Base-by-base conservation (phyloP, 2,888 invertebrate genomes). In the Lepidocyrtinus sp. region DNA sequence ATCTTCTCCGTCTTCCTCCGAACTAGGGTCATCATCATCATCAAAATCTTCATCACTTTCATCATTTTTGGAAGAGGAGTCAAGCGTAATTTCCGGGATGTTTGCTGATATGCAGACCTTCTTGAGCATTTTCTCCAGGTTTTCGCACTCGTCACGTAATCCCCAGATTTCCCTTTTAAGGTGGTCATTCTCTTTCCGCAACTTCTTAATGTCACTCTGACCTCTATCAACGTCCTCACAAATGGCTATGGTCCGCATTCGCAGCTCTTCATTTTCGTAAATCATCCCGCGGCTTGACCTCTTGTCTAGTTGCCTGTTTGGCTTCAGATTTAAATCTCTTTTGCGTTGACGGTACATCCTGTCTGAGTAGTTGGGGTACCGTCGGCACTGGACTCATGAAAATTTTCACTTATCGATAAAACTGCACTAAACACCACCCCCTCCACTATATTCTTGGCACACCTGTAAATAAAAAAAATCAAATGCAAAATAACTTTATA, bases 161-260 rank as follows among this genome's bases (percentile, higher is more conserved):
- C 94, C 93, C 91, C 95, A 96, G 88, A 96, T 95, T 89, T 96
- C 96, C 22, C 95, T 91, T 87, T 95, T 93, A 75, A 96, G 90
- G 88, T 95, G 94, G 86, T 96, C 96, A 90, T 96, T 96, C 88
- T 96, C 96, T 61, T 94, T 91, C 83, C 95, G 93, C 87, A 96
- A 88, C 88, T 96, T 96, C 89, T 96, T 95, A 87, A 96, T 95
- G 88, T 96, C 96, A 86, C 93, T 94, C 89, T 96, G 96, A 86
- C 96, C 95, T 92, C 94, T 92, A 90, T 96, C 96, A 68, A 96
- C 95, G 91, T 96, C 96, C 76, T 96, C 96, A 89, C 96, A 96
- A 88, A 96, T 96, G 88, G 96, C 95, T 88, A 96, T 96, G 45
- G 96, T 96, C 87, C 96, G 92, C 88, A 96, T 90, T 86, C 96